These are phyloP conservation scores for Pseudochromis fuscus DNA, from an alignment of 2,797 vertebrate species.

Conservation along the genomic window DNA sequence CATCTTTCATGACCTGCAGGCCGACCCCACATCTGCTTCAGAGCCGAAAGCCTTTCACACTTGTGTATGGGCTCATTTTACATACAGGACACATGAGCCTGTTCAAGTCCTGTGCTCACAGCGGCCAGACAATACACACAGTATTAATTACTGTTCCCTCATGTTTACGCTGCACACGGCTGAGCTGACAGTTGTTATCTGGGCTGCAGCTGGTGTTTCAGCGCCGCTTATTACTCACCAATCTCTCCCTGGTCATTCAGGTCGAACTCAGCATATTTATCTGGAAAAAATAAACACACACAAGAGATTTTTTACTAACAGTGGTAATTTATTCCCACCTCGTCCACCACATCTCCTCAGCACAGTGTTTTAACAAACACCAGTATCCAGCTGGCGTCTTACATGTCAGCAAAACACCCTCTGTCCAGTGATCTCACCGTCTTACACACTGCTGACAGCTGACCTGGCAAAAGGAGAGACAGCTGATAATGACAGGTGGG, in stretches of 20 bases:
- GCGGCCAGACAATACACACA: constrained; percentile 54
- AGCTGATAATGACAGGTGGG: constrained; percentile 75
- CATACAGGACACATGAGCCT: constrained; percentile 58
- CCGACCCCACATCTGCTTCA: constrained; percentile 38
- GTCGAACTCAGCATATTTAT: constrained; percentile 98
- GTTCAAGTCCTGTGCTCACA: constrained; percentile 27
- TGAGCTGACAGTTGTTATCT: constrained; percentile 58
- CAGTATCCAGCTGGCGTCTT: constrained; percentile 25
- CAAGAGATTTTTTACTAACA: constrained; percentile 18
- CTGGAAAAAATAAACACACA: constrained; percentile 85
- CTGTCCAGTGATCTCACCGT: constrained; percentile 10
- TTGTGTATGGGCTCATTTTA: constrained; percentile 55
- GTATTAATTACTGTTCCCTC: constrained; percentile 72
- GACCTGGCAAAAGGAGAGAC: constrained; percentile 47
- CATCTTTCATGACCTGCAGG: background rate
- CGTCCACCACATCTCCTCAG: background rate
- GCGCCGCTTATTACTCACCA: constrained; percentile 86
- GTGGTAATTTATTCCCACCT: constrained; percentile 19
- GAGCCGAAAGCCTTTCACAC: constrained; percentile 9
- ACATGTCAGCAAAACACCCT: constrained; percentile 45
- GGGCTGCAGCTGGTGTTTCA: constrained; percentile 38
- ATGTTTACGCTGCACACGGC: constrained; percentile 23
- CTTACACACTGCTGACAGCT: constrained; percentile 52
- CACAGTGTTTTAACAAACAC: constrained; percentile 20
- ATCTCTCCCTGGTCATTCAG: constrained; percentile 97